Percentiles rank a stretch among this genome's conserved stretches.
Conservation (phyloP, 2,113 vertebrate species). For the Mus musculus region GRCm39 chr10:76297001-76297500, state of each 20-base stretch:
- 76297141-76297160: no score
- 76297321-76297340: no score
- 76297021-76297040: no score
- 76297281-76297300: not conserved
- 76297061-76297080: no score
- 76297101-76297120: no score
- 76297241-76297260: not conserved
- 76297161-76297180: not conserved
- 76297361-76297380: not conserved
- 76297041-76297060: no score
- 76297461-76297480: not conserved
- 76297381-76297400: not conserved
- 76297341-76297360: not conserved
- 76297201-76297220: not conserved
- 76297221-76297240: not conserved
- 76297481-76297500: not conserved
- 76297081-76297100: no score
- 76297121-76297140: not conserved
- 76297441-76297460: no score
- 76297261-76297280: not conserved
- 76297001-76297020: no score
- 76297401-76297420: no score
- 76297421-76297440: no score
- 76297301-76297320: not conserved
- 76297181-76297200: not conserved